phyloP scores from a whole-genome alignment of 2,797 vertebrate genomes.

The Phaenicophaeus curvirostris region DNA sequence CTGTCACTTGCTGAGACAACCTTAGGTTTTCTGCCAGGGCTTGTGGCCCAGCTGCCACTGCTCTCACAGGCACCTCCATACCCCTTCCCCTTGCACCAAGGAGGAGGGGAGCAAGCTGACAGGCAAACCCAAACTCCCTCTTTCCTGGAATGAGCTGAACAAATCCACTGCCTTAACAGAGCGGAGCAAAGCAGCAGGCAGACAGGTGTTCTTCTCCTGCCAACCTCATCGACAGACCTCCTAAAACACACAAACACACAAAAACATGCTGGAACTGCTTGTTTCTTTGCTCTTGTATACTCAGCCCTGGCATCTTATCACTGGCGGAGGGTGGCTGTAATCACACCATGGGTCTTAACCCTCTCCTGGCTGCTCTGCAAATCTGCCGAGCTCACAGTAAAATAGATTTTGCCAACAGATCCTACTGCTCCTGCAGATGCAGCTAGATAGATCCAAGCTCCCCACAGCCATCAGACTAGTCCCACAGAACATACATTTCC shows the following conservation, averaged over 20 bases:
- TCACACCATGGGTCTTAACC: background rate
- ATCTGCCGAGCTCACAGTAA: background rate
- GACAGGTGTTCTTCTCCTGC: background rate
- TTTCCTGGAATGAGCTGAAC: background rate
- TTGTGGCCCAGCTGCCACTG: background rate
- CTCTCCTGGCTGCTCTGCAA: background rate
- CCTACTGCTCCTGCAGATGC: background rate
- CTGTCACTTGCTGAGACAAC: background rate
- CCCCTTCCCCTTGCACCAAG: background rate
- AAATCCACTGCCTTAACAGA: background rate
- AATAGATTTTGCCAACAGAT: fast-evolving
- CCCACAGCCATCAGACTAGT: fast-evolving
- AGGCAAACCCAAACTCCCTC: background rate
- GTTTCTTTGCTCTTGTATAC: background rate
- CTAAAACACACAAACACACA: background rate
- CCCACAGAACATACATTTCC: background rate
- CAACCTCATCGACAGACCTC: background rate
- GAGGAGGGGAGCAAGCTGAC: background rate
- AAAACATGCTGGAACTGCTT: background rate
- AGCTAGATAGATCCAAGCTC: background rate
- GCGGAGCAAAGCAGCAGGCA: background rate
- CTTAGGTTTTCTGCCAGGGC: background rate
- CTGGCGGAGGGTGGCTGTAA: background rate
- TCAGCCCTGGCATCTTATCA: background rate
- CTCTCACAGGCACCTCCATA: background rate